phyloP scores from a whole-genome alignment of 2,888 invertebrate genomes.

The Meiosimyza decipiens region DNA sequence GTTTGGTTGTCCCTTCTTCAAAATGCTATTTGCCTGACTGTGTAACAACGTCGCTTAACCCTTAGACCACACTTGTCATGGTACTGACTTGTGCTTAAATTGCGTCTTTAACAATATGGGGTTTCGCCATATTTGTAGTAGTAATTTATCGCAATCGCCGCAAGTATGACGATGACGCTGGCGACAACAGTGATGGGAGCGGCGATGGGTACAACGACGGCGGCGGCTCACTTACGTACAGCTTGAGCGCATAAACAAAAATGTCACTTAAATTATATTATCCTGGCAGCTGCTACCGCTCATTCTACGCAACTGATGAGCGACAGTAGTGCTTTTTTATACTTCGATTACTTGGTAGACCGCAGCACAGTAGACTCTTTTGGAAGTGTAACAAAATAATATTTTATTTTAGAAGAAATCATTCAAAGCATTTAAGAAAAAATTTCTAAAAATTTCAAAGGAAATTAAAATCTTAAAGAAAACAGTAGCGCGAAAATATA shows the following conservation, averaged over 20 bases:
- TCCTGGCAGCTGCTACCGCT: constrained; percentile 48
- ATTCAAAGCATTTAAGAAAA: too few relatives aligned
- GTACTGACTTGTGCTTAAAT: background rate
- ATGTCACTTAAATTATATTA: constrained; percentile 63
- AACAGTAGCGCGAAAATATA: too few relatives aligned
- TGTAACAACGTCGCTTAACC: background rate
- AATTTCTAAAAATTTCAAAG: too few relatives aligned
- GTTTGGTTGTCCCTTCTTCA: constrained; percentile 45
- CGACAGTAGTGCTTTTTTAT: too few relatives aligned
- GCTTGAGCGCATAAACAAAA: constrained; percentile 47
- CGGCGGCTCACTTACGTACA: constrained; percentile 24
- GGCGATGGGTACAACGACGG: background rate
- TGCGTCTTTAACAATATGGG: background rate
- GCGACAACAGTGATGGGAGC: background rate
- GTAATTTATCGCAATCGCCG: constrained; percentile 43
- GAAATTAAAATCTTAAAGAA: too few relatives aligned
- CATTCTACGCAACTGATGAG: too few relatives aligned
- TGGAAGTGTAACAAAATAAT: too few relatives aligned
- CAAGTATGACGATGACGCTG: constrained; percentile 29
- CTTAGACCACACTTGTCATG: background rate
- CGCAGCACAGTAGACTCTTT: too few relatives aligned
- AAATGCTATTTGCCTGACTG: background rate
- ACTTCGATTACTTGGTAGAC: too few relatives aligned
- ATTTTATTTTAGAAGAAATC: too few relatives aligned
- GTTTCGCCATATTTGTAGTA: constrained; percentile 37